These are phyloP conservation scores for Cassiopea xamachana DNA, from an alignment of 30 jellyfish, hydroid and myxozoan genomes.

Conservation along the genomic window DNA sequence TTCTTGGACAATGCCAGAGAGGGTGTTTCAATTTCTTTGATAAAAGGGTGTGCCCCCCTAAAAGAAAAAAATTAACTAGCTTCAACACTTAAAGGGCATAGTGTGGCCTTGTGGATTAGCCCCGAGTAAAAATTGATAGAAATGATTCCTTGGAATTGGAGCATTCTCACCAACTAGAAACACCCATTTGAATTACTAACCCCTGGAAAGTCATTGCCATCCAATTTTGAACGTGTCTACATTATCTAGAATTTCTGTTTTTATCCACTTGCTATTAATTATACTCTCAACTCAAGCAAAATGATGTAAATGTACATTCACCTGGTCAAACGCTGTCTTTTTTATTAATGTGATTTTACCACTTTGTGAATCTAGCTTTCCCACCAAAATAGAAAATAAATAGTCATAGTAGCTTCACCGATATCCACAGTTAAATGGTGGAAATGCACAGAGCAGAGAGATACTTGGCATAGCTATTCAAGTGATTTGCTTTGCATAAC, in stretches of 20 bases:
- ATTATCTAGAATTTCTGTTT: no score
- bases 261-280: no score
- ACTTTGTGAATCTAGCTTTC: neutral
- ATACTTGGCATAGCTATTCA: conserved; percentile 26
- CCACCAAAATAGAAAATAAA: conserved; percentile 10
- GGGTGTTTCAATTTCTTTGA: no score
- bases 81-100: no score
- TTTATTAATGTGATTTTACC: neutral
- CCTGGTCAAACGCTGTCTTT: no score
- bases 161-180: neutral
- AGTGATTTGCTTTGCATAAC: conserved; percentile 16
- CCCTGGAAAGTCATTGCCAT: neutral
- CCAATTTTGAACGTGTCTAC: neutral
- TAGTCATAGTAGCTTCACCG: neutral
- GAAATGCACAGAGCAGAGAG: conserved; percentile 45
- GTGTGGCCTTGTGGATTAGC: no score
- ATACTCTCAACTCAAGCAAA: no score
- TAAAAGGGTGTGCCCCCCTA: neutral
- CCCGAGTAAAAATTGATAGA: no score
- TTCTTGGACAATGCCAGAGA: no score
- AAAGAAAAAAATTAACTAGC: conserved; percentile 6
- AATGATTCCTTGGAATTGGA: no score
- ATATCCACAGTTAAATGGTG: conserved; percentile 11
- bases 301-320: no score
- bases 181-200: conserved; percentile 7